Percentiles rank a stretch among this genome's conserved stretches.
These are phyloP conservation scores for Ardeotis arabs DNA, from an alignment of 2,113 vertebrate genomes.

Conservation along the genomic window DNA sequence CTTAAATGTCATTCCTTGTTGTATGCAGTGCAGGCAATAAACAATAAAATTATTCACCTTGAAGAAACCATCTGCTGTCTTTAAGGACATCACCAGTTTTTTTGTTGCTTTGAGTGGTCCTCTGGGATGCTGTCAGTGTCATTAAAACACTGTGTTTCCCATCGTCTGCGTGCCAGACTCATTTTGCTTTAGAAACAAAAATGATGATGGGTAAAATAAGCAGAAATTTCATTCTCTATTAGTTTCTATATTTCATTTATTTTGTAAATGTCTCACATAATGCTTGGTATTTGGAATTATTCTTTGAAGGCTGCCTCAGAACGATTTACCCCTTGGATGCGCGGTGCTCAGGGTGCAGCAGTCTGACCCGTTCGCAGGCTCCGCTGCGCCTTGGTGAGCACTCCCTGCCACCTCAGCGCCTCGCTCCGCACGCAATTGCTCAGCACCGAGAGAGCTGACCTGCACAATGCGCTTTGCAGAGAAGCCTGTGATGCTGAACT, in stretches of 20 bases:
- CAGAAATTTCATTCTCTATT: neutral
- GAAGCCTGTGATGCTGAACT: neutral
- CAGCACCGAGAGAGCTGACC: fast-evolving
- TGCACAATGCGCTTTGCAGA: fast-evolving
- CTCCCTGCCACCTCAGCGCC: fast-evolving
- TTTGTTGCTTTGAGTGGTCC: slow-evolving; percentile 26
- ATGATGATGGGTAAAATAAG: neutral
- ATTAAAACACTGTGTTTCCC: slow-evolving; percentile 10
- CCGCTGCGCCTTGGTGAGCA: fast-evolving
- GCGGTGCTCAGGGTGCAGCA: neutral
- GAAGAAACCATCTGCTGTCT: slow-evolving; percentile 66
- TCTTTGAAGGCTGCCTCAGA: neutral
- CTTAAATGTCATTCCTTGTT: slow-evolving; percentile 34
- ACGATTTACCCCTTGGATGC: fast-evolving
- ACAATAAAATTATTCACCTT: slow-evolving; percentile 71
- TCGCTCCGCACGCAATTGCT: fast-evolving
- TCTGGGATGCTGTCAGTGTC: slow-evolving; percentile 20
- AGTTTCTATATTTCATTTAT: neutral
- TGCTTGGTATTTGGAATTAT: neutral
- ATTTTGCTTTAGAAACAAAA: slow-evolving; percentile 7
- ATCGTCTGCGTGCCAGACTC: neutral
- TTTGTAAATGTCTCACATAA: neutral
- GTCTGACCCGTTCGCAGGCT: neutral
- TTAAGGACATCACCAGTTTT: slow-evolving; percentile 31
- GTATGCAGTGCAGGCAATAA: slow-evolving; percentile 7